These are phyloP conservation scores for Pelmatolapia mariae DNA, from an alignment of 2,113 vertebrate genomes.

Conservation along the genomic window DNA sequence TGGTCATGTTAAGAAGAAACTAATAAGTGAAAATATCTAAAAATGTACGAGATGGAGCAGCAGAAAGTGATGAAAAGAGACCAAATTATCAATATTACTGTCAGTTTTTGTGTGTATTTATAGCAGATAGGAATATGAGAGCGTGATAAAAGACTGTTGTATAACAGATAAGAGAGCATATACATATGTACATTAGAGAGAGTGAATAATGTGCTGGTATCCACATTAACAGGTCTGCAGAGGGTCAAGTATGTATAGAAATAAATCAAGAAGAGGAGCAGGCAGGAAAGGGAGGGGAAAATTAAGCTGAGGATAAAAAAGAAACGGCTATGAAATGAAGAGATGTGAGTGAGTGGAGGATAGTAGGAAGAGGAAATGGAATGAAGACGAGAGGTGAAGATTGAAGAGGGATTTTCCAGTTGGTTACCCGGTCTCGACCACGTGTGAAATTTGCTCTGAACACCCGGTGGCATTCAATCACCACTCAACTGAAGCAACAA, in stretches of 20 bases:
- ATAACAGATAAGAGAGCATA: neutral
- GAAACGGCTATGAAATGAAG: neutral
- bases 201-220: neutral
- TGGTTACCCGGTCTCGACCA: conserved; percentile 40
- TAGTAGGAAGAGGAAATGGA: conserved; percentile 6
- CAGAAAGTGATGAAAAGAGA: neutral
- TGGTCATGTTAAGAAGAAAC: neutral
- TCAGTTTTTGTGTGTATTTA: neutral
- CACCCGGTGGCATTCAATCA: conserved; percentile 55
- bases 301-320: neutral
- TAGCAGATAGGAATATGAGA: neutral
- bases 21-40: neutral
- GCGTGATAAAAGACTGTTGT: neutral
- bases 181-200: neutral
- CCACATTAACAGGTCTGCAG: neutral
- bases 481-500: conserved; percentile 28
- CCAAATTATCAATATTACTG: neutral
- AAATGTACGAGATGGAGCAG: neutral
- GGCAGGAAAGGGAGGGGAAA: neutral
- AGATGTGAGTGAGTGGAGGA: neutral
- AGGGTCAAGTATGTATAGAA: neutral
- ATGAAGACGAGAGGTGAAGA: conserved; percentile 31
- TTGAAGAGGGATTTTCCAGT: conserved; percentile 56
- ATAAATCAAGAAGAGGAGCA: neutral
- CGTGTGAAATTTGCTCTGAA: conserved; percentile 59